Percentiles rank a stretch among this genome's conserved stretches.
Conservation (phyloP, 2,113 vertebrate species). For the Tiliqua scincoides region DNA sequence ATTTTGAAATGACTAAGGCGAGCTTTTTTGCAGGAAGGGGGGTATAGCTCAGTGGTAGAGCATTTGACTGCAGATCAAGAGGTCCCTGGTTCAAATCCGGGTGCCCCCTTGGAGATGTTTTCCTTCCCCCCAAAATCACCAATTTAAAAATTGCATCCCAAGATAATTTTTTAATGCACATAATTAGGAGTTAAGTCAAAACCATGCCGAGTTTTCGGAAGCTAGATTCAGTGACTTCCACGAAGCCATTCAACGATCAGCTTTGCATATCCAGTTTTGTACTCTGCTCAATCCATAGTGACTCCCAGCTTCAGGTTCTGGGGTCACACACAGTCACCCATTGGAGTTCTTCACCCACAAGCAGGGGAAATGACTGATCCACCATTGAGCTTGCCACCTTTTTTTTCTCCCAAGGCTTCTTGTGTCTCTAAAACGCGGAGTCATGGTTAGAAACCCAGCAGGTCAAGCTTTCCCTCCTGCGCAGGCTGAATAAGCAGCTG, state of each 20-base stretch:
- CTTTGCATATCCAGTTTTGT: neutral
- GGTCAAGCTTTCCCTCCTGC: neutral
- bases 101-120: neutral
- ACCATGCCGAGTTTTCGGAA: neutral
- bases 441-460: neutral
- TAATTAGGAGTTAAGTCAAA: neutral
- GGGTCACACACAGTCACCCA: too few relatives aligned
- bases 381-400: neutral
- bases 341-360: neutral
- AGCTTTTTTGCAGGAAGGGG: neutral
- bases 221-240: neutral
- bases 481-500: neutral
- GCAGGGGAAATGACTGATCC: neutral
- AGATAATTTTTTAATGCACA: neutral
- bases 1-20: neutral
- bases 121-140: neutral
- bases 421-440: neutral
- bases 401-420: neutral
- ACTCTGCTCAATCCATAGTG: neutral
- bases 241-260: neutral
- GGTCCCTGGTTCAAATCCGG: slow-evolving; percentile 45
- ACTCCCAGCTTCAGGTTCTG: too few relatives aligned
- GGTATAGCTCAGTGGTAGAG: slow-evolving; percentile 45
- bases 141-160: neutral
- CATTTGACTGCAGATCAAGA: slow-evolving; percentile 47